Evolutionary conservation across 2,113 vertebrate species (phyloP).

Genomic region (Hyperoodon ampullatus): DNA sequence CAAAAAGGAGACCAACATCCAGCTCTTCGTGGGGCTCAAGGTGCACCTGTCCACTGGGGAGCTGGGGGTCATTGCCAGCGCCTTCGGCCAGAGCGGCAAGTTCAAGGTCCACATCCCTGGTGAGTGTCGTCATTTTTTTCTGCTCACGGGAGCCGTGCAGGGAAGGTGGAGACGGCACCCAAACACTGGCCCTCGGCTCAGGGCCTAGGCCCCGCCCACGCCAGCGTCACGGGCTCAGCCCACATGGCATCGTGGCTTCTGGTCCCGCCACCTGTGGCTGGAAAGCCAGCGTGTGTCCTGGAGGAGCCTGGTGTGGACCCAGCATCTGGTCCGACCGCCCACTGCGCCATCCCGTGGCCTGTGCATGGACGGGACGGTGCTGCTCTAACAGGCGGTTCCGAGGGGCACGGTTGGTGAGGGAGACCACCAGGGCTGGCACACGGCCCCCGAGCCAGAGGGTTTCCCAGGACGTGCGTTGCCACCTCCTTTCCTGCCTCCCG

Average conservation of each 20-base stretch:
- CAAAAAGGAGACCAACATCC: conserved; percentile 99
- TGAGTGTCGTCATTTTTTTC: conserved; percentile 74
- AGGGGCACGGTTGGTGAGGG: not conserved
- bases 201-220: not conserved
- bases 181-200: not conserved
- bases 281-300: not conserved
- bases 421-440: not conserved
- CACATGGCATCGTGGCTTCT: accelerated
- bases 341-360: not conserved
- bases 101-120: conserved; percentile 95
- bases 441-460: accelerated
- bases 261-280: not conserved
- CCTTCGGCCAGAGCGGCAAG: conserved; percentile 98
- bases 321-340: not conserved
- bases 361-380: not conserved
- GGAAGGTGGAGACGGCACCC: not conserved
- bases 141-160: accelerated
- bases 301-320: not conserved
- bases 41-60: conserved; percentile 95
- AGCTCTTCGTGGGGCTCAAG: conserved; percentile 96
- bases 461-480: not conserved
- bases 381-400: not conserved
- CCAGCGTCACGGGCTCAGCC: not conserved
- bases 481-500: not conserved
- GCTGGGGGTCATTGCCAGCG: conserved; percentile 92